Evolutionary conservation across 1,140 invertebrate species (phyloP).

Genomic region (Habropoda laboriosa): DNA sequence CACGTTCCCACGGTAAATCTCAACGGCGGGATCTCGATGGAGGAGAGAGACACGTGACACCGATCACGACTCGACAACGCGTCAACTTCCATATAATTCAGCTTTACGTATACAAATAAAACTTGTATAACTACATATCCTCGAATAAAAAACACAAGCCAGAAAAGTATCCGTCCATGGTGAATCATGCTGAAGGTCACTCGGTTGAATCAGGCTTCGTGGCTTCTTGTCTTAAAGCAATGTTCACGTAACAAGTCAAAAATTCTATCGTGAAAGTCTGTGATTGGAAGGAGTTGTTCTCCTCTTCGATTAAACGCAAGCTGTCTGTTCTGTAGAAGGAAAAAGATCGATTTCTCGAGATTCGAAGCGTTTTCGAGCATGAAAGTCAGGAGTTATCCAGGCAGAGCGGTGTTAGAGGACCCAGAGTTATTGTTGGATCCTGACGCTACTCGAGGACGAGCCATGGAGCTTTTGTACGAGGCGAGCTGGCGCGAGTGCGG

Average conservation of each 20-base stretch:
- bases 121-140: too few relatives aligned
- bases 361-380: conserved; percentile 76
- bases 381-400: conserved; percentile 92
- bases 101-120: too few relatives aligned
- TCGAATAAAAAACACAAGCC: too few relatives aligned
- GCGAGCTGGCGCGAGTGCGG: conserved; percentile 89
- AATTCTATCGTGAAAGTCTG: too few relatives aligned
- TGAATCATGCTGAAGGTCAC: not conserved
- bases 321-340: too few relatives aligned
- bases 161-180: conserved; percentile 13
- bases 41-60: too few relatives aligned
- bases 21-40: not conserved
- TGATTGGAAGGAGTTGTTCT: too few relatives aligned
- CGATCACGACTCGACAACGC: too few relatives aligned
- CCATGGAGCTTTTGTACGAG: conserved; percentile 90
- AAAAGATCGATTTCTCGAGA: too few relatives aligned
- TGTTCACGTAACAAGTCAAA: not conserved
- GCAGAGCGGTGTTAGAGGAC: conserved; percentile 86
- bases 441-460: conserved; percentile 83
- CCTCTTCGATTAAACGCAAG: too few relatives aligned
- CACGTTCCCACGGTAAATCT: conserved; percentile 2
- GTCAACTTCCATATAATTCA: too few relatives aligned
- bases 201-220: not conserved
- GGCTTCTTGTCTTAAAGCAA: not conserved
- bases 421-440: conserved; percentile 84